Evolutionary conservation across 92 coral and sea anemone genomes (phyloP), one percentile per base, ranked within the genome.

Genomic region (Epizoanthus rinbou): DNA sequence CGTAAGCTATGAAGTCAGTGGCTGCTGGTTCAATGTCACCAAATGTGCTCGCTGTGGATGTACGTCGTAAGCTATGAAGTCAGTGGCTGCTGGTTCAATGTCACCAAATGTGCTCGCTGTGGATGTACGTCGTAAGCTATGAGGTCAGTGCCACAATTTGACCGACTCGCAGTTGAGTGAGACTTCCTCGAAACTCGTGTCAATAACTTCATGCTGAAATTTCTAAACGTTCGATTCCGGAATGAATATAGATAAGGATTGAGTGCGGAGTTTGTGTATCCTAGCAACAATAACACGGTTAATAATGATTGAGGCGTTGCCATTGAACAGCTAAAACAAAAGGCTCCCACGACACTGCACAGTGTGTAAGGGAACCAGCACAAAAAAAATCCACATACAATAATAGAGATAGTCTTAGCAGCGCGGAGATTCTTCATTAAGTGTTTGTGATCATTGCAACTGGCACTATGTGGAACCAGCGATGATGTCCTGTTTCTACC

Each of bases 241-340:
- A 85, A 75, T 25, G 92, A 89, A 50, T 89, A 89, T 22, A 89
- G 85, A 62, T 74, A 89, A 11, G 92, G 92, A 43, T 85, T 89
- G 1, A 89, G 87, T 69, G 92, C 89, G 70, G 86, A 85, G 76
- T 89, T 89, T 3, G 89, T 35, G 75, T 89, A 89, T 5, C 92
- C 92, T 1, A 89, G 89, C 47, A 89, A 39, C 60, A 89, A 70
- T 21, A 89, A 62, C 11, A 74, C 45, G 18, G 81, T 63, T 47
- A 53, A 81, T n/a, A 89, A 63, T 13, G 79, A 80, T 5, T 19
- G 81, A 5, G 92, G 80, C 15, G 83, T 70, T 15, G 50, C 41
- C 14, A 31, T 25, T 9, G 73, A 8, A 64, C 92, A 89, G 5
- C 73, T 35, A 7, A 13, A 11, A 37, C 92, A 89, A 81, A 85